Percentiles rank a stretch among this genome's conserved stretches.
Evolutionary conservation across 2,113 vertebrate species (phyloP).

Genomic region (Onychostoma macrolepis): DNA sequence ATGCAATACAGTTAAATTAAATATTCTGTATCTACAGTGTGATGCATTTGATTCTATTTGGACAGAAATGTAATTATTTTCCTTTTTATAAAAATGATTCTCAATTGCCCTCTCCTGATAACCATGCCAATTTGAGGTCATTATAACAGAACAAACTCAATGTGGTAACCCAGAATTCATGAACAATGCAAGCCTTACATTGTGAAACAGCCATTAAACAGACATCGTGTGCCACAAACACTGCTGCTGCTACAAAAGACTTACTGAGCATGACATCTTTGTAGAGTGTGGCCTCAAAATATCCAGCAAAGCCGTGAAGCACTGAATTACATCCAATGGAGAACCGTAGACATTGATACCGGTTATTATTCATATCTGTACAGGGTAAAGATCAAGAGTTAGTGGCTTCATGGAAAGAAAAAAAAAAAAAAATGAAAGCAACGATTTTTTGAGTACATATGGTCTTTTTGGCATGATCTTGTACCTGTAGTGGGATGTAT

Average conservation of each 20-base stretch:
- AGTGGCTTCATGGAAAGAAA: not conserved
- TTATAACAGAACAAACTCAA: not conserved
- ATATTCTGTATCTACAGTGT: not conserved
- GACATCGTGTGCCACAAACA: not conserved
- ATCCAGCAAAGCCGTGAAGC: conserved; percentile 92
- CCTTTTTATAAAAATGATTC: too few species aligned
- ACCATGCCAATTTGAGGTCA: not conserved
- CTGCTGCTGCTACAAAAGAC: conserved; percentile 49
- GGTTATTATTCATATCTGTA: conserved; percentile 85
- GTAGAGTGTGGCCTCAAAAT: conserved; percentile 91
- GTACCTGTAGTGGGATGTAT: conserved; percentile 78
- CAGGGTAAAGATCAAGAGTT: conserved; percentile 48
- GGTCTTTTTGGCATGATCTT: not conserved
- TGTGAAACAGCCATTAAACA: not conserved
- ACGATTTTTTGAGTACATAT: too few species aligned
- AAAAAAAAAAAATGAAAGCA: not conserved
- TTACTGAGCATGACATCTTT: conserved; percentile 89
- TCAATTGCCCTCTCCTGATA: not conserved
- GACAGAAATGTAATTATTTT: too few species aligned
- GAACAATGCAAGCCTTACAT: not conserved
- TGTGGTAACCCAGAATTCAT: not conserved
- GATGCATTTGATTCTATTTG: not conserved
- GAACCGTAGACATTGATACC: conserved; percentile 86
- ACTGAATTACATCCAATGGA: conserved; percentile 84
- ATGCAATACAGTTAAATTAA: not conserved